Base-by-base conservation (phyloP, 1,140 invertebrate genomes). In the Pararge aegeria region DNA sequence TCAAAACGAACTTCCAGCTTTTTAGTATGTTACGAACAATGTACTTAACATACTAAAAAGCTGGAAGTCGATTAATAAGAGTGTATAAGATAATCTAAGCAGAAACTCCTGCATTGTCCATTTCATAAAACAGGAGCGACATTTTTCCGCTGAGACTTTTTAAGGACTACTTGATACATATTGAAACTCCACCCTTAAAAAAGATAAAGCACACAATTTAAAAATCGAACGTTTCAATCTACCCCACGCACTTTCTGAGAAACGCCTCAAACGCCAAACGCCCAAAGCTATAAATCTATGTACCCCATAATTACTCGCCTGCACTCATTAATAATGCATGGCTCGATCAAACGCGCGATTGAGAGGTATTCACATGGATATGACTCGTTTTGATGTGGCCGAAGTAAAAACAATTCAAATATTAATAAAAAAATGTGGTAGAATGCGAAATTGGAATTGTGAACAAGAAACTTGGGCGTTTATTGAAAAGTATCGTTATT, bases 321-420 rank as follows among this genome's bases (percentile, higher is more conserved):
- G 62, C 52, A 40, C 66, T 83, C 77, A 84, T 87, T 87, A 87
- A 87, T 87, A 84, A 87, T 84, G 77, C 79, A 87, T 87, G 80
- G 82, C 81, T 83, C 80, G 76, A 83, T 86, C 83, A 83, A 84
- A 86, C 65, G 64, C 61, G 66, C 61, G 40, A 66, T 60, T 65
- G 52, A 65, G 70, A 51, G 48, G 55, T 57, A 44, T 70, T 55
- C 57, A 73, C 57, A 71, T 57, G 37, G 15, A 46, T 20, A 12
- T 29, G 40, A 51, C 29, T 15, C 38, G 29, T 27, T 38, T 38
- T 29, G 56, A 10, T 2, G 1, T 46, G 16, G 42, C 18, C 42
- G 3, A n/a, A 40, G 38, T 10, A n/a, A 7, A 34, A 34, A 34
- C 1, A 12, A 12, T 34, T 34, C 34, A 40, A 37, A 24, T 38